phyloP scores from a whole-genome alignment of 2,797 vertebrate species.

The Glossophaga mutica region DNA sequence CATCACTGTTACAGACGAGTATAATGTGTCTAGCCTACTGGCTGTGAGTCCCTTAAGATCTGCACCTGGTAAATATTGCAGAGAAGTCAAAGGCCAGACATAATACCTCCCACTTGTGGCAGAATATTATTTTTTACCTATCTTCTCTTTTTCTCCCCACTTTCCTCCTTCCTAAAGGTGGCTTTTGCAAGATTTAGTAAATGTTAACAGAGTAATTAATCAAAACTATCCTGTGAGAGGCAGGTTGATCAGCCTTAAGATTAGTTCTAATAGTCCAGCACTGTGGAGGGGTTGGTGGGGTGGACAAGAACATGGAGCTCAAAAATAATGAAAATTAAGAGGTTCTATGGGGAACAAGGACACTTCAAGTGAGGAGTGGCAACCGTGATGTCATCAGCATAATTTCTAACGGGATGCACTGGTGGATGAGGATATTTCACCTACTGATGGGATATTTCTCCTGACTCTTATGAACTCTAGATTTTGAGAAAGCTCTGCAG shows the following conservation, averaged over 20 bases:
- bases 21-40: not conserved
- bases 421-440: not conserved
- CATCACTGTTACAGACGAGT: not conserved
- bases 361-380: not conserved
- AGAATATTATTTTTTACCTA: not conserved
- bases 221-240: not conserved
- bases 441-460: not conserved
- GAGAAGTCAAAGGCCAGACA: not conserved
- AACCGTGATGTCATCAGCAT: not conserved
- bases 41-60: not conserved
- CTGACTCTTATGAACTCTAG: not conserved
- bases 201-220: not conserved
- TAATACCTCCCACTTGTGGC: not conserved
- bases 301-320: not conserved
- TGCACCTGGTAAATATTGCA: not conserved
- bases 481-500: not conserved
- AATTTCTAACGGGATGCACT: not conserved
- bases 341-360: not conserved
- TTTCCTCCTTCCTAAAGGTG: constrained; percentile 14
- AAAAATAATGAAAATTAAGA: not conserved
- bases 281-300: accelerated
- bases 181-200: not conserved
- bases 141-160: not conserved
- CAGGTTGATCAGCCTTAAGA: not conserved
- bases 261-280: not conserved